Conservation (phyloP, 2,888 invertebrate species). For the Acleris sparsana region DNA sequence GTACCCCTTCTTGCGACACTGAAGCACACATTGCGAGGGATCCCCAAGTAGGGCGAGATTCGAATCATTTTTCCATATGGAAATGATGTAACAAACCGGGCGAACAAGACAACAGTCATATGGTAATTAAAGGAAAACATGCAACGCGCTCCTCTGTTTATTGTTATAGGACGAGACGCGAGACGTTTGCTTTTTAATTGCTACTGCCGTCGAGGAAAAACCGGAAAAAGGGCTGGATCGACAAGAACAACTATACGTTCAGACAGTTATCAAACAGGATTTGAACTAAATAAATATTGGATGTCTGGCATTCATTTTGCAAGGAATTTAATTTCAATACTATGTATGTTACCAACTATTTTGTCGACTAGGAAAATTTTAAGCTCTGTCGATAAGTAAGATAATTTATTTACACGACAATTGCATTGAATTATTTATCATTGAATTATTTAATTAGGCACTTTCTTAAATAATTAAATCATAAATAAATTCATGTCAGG, state of each 20-base stretch:
- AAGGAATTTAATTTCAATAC: too few relatives aligned
- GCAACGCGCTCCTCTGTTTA: constrained; percentile 68
- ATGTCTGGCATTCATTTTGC: too few relatives aligned
- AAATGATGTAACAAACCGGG: constrained; percentile 75
- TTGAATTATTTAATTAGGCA: too few relatives aligned
- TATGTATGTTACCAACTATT: too few relatives aligned
- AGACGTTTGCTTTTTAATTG: constrained; percentile 55
- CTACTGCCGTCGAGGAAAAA: constrained; percentile 25
- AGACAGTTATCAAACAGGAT: constrained; percentile 17
- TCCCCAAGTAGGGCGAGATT: constrained; percentile 58
- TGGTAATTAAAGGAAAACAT: constrained; percentile 83
- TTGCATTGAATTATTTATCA: too few relatives aligned
- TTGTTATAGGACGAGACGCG: constrained; percentile 65
- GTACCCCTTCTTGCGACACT: constrained; percentile 75
- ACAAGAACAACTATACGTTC: constrained; percentile 9
- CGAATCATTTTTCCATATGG: constrained; percentile 83
- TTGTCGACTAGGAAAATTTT: too few relatives aligned
- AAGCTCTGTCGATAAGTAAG: too few relatives aligned
- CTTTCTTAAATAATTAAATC: too few relatives aligned
- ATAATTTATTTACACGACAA: too few relatives aligned
- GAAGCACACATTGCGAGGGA: constrained; percentile 54
- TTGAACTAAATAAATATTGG: constrained; percentile 6
- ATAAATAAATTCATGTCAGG: too few relatives aligned
- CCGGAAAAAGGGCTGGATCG: constrained; percentile 20
- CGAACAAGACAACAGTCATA: constrained; percentile 80